phyloP scores from a whole-genome alignment of 2,888 invertebrate genomes.

The Suillia variegata region DNA sequence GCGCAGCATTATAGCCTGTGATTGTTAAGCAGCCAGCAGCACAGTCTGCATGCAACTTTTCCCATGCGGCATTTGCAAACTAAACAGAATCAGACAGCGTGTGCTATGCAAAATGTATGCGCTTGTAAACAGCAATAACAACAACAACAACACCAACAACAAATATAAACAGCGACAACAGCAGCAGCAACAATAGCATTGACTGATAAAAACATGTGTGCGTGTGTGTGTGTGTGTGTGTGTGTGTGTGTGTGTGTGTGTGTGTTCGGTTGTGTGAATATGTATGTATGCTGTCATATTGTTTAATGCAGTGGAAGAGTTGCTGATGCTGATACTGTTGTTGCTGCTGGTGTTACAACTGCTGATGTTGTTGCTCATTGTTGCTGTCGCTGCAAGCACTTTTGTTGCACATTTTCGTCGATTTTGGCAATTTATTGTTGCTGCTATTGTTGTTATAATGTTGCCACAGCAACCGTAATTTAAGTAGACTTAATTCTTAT shows the following conservation, averaged over 20 bases:
- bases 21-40: too few species aligned
- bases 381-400: neutral
- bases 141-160: neutral
- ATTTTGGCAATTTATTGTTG: neutral
- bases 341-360: neutral
- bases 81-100: neutral
- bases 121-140: neutral
- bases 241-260: too few species aligned
- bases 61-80: neutral
- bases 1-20: too few species aligned
- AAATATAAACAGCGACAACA: neutral
- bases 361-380: neutral
- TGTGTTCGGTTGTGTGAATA: too few species aligned
- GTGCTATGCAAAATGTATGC: neutral
- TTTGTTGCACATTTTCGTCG: neutral
- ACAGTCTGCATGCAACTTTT: too few species aligned
- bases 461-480: neutral
- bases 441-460: neutral
- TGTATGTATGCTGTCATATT: slow-evolving; percentile 1
- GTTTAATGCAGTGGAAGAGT: slow-evolving; percentile 1
- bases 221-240: too few species aligned
- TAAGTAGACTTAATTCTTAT: too few species aligned
- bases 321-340: neutral
- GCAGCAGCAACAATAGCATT: neutral
- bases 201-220: too few species aligned